A percentile compares a stretch with the other conserved stretches of the same genome.
Evolutionary conservation across 2,113 vertebrate species (phyloP).

Genomic region (Leuciscus idus): DNA sequence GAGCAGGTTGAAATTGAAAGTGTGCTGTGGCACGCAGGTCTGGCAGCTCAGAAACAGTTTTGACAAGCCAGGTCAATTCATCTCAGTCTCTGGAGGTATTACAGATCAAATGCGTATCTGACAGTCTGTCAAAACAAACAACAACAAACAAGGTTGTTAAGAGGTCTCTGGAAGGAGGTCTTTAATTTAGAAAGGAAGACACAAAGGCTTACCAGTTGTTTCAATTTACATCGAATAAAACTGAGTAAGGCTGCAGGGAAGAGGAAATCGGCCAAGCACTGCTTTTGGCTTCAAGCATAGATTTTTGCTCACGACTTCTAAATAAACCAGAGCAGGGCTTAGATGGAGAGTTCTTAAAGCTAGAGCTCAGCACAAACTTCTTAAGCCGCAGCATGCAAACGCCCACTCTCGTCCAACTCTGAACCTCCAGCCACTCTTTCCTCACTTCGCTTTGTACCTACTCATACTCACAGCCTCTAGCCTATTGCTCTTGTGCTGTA

Average conservation of each 20-base stretch:
- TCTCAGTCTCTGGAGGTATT: conserved; percentile 15
- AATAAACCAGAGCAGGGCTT: conserved; percentile 25
- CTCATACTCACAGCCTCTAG: conserved; percentile 21
- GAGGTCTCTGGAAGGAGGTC: conserved; percentile 3
- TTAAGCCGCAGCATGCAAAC: conserved; percentile 40
- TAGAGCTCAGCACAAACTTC: conserved; percentile 37
- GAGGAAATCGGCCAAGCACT: conserved; percentile 9
- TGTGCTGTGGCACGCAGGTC: conserved; percentile 8
- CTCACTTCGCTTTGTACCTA: conserved; percentile 26
- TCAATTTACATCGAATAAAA: neutral
- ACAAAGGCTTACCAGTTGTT: neutral
- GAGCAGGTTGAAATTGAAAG: conserved; percentile 44
- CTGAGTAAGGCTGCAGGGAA: neutral
- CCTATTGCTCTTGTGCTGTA: neutral
- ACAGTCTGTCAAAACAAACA: conserved; percentile 29
- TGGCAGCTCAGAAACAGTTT: neutral
- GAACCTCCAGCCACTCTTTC: conserved; percentile 6
- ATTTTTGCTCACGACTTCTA: conserved; percentile 45
- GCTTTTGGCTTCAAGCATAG: conserved; percentile 21
- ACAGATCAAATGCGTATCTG: conserved; percentile 16
- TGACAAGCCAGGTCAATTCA: conserved; percentile 43
- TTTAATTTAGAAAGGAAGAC: conserved; percentile 2
- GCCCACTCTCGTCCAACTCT: conserved; percentile 29
- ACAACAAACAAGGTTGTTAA: neutral
- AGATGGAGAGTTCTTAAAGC: conserved; percentile 34